Base-by-base conservation (phyloP, 1,140 invertebrate genomes). In the Drosophila yakuba region DNA sequence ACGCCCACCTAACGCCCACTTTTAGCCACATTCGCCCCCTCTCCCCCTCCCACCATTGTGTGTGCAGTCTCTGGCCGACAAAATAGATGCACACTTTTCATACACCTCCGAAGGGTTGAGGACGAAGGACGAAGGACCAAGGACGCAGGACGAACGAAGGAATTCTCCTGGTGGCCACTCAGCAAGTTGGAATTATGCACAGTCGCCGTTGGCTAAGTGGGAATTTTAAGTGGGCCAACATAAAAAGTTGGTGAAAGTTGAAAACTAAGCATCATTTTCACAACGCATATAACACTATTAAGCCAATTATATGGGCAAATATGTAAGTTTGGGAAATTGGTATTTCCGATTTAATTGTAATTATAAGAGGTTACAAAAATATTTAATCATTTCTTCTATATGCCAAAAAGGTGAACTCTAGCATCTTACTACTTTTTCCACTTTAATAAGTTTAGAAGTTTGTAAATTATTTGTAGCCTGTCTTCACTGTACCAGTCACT, bases 31-130 rank as follows among this genome's bases (percentile, higher is more conserved):
- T 36, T 25, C 17, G 17, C n/a, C 3, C 8, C 52, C 59, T n/a
- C 10, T 2, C 20, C 20, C 20, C 20, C 20, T 20, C 20, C 20
- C 17, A 17, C 2, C 20, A 20, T 20, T 15, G 43, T 44, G 43
- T 50, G 36, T 41, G 50, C 35, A 56, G 23, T 15, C 54, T 17
- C 20, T 14, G 11, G 10, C 11, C 14, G 41, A 71, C 64, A 63
- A 63, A 67, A 67, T 63, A 44, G 60, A 68, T 68, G 64, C 64
- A 66, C 67, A 71, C 50, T 39, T 56, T 69, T 56, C 43, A 66
- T n/a, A 56, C 50, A 14, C 2, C 43, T n/a, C 1, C 36, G 15
- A 14, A 12, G 36, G 36, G 35, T 45, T n/a, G 17, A 35, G 10
- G 43, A 25, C n/a, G 47, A 39, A 11, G 48, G 48, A n/a, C 35